phyloP scores from a whole-genome alignment of 1,140 invertebrate genomes.

The Drosophila orena region DNA sequence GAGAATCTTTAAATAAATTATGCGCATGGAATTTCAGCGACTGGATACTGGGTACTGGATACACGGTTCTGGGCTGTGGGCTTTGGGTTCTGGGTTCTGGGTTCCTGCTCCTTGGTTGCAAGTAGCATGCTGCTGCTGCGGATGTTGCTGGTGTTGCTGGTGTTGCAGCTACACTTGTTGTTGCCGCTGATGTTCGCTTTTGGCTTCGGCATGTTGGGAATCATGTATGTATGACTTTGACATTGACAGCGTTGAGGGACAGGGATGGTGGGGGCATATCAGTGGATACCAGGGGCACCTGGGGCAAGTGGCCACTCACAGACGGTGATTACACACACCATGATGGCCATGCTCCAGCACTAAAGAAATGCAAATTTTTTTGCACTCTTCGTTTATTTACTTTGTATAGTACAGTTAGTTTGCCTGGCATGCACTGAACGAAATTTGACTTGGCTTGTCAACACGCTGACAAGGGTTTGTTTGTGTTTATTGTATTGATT shows the following conservation, averaged over 20 bases:
- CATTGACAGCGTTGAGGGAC: conserved; percentile 64
- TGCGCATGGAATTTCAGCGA: conserved; percentile 73
- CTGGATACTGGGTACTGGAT: not conserved
- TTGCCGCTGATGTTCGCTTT: conserved; percentile 55
- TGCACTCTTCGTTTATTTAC: conserved; percentile 76
- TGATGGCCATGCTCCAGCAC: conserved; percentile 28
- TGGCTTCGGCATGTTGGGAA: conserved; percentile 70
- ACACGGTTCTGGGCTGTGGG: not conserved
- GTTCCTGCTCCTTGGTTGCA: conserved; percentile 15
- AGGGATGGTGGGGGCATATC: not conserved
- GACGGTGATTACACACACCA: conserved; percentile 50
- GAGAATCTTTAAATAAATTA: conserved; percentile 80
- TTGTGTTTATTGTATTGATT: conserved; percentile 32
- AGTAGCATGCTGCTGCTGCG: conserved; percentile 31
- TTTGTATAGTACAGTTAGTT: conserved; percentile 65
- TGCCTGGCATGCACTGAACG: conserved; percentile 55
- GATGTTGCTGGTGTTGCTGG: conserved; percentile 8
- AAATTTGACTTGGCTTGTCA: conserved; percentile 44
- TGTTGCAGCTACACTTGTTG: conserved; percentile 26
- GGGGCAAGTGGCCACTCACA: conserved; percentile 16
- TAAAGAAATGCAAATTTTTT: conserved; percentile 54
- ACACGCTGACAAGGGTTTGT: conserved; percentile 37
- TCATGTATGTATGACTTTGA: conserved; percentile 79
- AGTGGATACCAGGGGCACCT: conserved; percentile 10
- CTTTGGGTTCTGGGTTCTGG: not conserved